Base-by-base conservation (phyloP, 2,888 invertebrate genomes). In the Phorcus lineatus region DNA sequence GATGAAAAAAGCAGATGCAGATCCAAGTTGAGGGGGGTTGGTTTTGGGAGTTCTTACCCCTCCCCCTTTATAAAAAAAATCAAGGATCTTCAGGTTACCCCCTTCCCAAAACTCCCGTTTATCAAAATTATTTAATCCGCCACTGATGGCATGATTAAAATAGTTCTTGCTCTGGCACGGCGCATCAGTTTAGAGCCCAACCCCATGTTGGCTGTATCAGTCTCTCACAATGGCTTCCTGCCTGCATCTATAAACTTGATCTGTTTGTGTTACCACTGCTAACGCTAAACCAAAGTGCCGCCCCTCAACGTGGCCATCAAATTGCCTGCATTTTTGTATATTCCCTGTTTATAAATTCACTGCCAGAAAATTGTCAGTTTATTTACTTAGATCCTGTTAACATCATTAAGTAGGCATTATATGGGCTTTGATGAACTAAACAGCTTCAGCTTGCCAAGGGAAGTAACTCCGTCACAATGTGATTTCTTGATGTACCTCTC, bases 351-450 rank as follows among this genome's bases (percentile, higher is more conserved):
- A 62, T 62, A 62, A 62, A 62, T 62, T 62, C 28, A 62, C 62
- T 62, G 62, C 62, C 62, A 62, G 62, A 62, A 62, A 62, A 62
- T 62, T 62, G 62, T 62, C 62, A 62, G 62, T 62, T 62, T 62
- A 62, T 62, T 62, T 62, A 62, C 62, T 62, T 28, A 62, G 62
- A 62, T 22, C 28, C 62, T 62, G 62, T 62, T 62, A 62, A 62
- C 62, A 62, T 62, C 62, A 62, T 62, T 62, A 62, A 62, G 62
- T 62, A 62, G 62, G 62, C 62, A 62, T 62, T 62, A 62, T 62
- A 62, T 62, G 62, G 28, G 62, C 62, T 7, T 24, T 24, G 62
- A 62, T 62, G 62, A 28, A 28, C 24, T 16, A 62, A 62, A 24
- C 62, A 28, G 62, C 28, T 62, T 24, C 17, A 62, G 16, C 28